Percentiles rank a stretch among this genome's conserved stretches.
These are phyloP conservation scores for Ernsta delagoae DNA, from an alignment of 2,888 invertebrate species.

Conservation along the genomic window DNA sequence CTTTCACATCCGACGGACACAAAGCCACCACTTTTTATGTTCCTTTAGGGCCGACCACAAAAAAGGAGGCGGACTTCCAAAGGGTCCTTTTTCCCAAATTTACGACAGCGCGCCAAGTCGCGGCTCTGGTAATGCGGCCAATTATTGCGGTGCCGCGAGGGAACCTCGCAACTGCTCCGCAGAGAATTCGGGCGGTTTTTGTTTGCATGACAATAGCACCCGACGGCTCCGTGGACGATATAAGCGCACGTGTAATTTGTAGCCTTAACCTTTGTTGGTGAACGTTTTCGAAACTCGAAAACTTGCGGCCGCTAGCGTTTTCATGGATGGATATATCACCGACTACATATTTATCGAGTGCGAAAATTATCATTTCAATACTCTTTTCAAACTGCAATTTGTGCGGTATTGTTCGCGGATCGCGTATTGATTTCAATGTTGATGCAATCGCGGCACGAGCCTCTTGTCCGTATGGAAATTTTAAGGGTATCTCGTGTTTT, in stretches of 20 bases:
- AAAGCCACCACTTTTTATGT: slow-evolving; percentile 42
- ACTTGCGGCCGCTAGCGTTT: slow-evolving; percentile 28
- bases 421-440: not conserved
- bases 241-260: slow-evolving; percentile 40
- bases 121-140: slow-evolving; percentile 43
- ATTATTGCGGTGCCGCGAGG: slow-evolving; percentile 39
- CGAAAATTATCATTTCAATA: slow-evolving; percentile 29
- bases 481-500: slow-evolving; percentile 21
- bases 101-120: slow-evolving; percentile 40
- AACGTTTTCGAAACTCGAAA: slow-evolving; percentile 24
- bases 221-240: slow-evolving; percentile 18
- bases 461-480: slow-evolving; percentile 35
- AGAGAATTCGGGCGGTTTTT: slow-evolving; percentile 36
- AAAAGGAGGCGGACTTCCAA: slow-evolving; percentile 55
- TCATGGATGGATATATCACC: slow-evolving; percentile 31
- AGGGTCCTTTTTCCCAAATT: slow-evolving; percentile 60
- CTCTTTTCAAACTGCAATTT: slow-evolving; percentile 30
- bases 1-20: slow-evolving; percentile 38
- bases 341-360: not conserved
- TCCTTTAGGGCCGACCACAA: slow-evolving; percentile 55
- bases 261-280: slow-evolving; percentile 61
- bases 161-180: slow-evolving; percentile 35
- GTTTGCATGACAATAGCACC: slow-evolving; percentile 37
- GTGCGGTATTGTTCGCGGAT: slow-evolving; percentile 21
- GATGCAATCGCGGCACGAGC: slow-evolving; percentile 6